A percentile compares a stretch with the other conserved stretches of the same genome.
These are phyloP conservation scores for Litoditis marina DNA, from an alignment of 2,888 invertebrate genomes.

Conservation along the genomic window DNA sequence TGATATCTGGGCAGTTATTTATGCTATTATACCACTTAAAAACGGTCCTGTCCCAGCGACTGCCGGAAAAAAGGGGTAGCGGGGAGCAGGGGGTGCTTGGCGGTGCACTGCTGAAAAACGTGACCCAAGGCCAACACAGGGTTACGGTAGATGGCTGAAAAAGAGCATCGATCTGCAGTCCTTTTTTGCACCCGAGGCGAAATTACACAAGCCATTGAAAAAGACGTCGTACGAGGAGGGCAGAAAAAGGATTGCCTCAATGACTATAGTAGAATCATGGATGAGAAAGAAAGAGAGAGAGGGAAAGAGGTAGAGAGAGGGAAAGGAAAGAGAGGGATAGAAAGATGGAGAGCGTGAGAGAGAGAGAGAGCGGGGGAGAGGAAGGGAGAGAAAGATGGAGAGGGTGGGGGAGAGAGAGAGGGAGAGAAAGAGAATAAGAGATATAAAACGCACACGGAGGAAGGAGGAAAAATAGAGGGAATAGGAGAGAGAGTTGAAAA, in stretches of 20 bases:
- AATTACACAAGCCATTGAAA: too few relatives aligned
- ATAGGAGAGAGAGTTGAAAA: too few relatives aligned
- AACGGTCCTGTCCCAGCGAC: background rate
- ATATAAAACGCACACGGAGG: too few relatives aligned
- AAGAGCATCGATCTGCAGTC: constrained; percentile 8
- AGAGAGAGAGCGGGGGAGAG: too few relatives aligned
- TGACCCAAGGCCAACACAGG: constrained; percentile 2
- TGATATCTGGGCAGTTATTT: too few relatives aligned
- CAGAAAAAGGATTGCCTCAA: too few relatives aligned
- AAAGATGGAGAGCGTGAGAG: background rate
- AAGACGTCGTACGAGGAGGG: too few relatives aligned
- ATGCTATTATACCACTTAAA: background rate
- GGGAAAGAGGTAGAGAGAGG: constrained; percentile 2
- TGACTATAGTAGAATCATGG: too few relatives aligned
- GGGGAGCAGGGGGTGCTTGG: background rate
- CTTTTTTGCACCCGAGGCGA: constrained; percentile 13
- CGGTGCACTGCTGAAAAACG: background rate
- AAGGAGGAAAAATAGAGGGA: too few relatives aligned
- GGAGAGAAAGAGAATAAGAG: too few relatives aligned
- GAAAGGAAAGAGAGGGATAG: background rate
- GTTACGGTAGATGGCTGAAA: background rate
- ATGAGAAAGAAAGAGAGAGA: background rate
- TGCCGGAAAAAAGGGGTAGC: background rate
- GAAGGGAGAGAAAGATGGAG: too few relatives aligned
- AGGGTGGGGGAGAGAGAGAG: too few relatives aligned